Base-by-base conservation (phyloP, 2,888 invertebrate species). In the Tenthredo mesomela region DNA sequence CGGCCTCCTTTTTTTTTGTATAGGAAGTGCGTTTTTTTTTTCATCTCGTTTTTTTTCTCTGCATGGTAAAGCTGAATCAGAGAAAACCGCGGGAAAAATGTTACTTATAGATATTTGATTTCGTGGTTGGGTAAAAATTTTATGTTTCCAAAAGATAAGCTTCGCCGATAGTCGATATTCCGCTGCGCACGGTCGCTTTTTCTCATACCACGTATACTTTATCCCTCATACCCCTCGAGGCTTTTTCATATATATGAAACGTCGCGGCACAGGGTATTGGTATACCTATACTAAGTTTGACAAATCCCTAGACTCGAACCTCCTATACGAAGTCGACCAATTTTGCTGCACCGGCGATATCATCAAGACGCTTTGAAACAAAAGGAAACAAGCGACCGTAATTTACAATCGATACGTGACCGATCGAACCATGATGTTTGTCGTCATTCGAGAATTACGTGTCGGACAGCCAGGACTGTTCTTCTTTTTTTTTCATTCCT, bases 101-200 rank as follows among this genome's bases (percentile, higher is more conserved):
- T 47, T n/a, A 33, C 65, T 5, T 43, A 47, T 75, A 21, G 82
- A 82, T 82, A 82, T 65, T 65, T 82, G 67, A 82, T 82, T 82
- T n/a, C 50, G 25, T 12, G 47, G 43, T 65, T 58, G 18, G 61
- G 21, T 29, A 25, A 15, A 67, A 67, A 67, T 82, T 82, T 82
- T 82, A 70, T 70, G 82, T 70, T 82, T 82, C 82, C 67, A 70
- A 70, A 67, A 82, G 82, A 82, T 82, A 82, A 82, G 82, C 82
- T 82, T 47, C 37, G 12, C 25, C 82, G 82, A 82, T 82, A 67
- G 82, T 65, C 82, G 67, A 82, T 82, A 82, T 82, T 82, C 82
- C 47, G 58, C 82, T 65, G 82, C 70, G 82, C 82, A 47, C 67
- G 67, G 67, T 82, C 47, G 47, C 67, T 47, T 37, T 77, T 70